These are phyloP conservation scores for Ranitomeya variabilis DNA, from an alignment of 2,113 vertebrate species.

Conservation along the genomic window DNA sequence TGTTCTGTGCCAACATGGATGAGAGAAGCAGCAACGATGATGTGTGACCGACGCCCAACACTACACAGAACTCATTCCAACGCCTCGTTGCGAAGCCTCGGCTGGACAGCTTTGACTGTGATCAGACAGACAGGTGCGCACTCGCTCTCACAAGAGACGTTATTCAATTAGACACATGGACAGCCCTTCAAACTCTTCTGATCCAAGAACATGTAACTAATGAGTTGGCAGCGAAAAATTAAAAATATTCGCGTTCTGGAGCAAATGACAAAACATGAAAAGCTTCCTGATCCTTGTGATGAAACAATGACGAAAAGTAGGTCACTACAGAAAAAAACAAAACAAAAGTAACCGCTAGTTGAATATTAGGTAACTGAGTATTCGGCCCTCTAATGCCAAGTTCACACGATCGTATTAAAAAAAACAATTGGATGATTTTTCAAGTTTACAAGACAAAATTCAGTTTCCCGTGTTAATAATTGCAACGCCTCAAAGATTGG, in stretches of 20 bases:
- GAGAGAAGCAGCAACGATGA: not conserved
- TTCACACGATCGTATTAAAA: no score
- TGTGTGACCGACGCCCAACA: not conserved
- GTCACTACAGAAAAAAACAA: not conserved
- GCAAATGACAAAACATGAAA: not conserved
- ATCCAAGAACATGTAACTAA: constrained; percentile 46
- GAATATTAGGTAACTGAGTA: not conserved
- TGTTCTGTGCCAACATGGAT: no score
- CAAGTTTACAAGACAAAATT: no score
- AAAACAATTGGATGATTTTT: no score
- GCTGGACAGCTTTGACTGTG: not conserved
- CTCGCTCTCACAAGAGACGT: constrained; percentile 9
- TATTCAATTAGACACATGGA: constrained; percentile 47
- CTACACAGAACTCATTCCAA: not conserved
- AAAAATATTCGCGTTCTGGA: not conserved
- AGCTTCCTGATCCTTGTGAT: not conserved
- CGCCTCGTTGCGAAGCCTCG: not conserved
- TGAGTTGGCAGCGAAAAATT: constrained; percentile 33
- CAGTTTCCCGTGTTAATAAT: no score
- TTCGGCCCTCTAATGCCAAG: not conserved
- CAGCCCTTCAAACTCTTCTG: constrained; percentile 9
- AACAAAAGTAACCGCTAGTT: not conserved
- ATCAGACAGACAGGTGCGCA: constrained; percentile 44
- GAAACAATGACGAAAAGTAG: not conserved
- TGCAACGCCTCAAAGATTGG: no score